Base-by-base conservation (phyloP, 2,888 invertebrate genomes). In the Macrophya alboannulata region DNA sequence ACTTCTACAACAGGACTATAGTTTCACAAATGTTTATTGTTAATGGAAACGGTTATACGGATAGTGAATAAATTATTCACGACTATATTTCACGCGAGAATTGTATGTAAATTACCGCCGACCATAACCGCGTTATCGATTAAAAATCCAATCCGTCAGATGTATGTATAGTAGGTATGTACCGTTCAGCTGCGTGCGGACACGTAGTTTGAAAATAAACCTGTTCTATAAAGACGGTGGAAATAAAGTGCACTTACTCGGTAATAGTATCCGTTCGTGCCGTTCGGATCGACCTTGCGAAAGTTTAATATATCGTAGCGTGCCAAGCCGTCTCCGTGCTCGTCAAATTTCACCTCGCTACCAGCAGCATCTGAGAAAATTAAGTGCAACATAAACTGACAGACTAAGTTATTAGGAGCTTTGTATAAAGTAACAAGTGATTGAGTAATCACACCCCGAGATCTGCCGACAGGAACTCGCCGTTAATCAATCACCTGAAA, bases 281-380 rank as follows among this genome's bases (percentile, higher is more conserved):
- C 89, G 87, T 93, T 92, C 87, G 94, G 94, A 85, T 92, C 90
- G 85, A 94, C 91, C 87, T 94, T 94, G 91, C 96, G 96, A 92
- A 95, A 96, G 92, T 97, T 97, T 89, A 96, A 95, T 88, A 97
- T 96, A 88, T 96, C 96, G 93, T 97, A 97, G 76, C 97, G 95
- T 6, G 96, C 96, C 84, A 96, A 93, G 9, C 97, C 97, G 91
- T 97, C 97, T 0, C 97, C 97, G 90, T 96, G 95, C 74, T 94
- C 94, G 93, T 97, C 96, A 91, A 97, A 97, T 90, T 95, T 95
- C 12, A 97, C 96, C 88, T 95, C 94, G 88, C 96, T 96, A 81
- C 96, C 96, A 83, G 95, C 96, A 74, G 95, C 93, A 94, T 96
- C 96, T 97, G 94, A 25, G 94, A 94, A 86, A 86, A 84, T 85